phyloP scores from a whole-genome alignment of 2,113 vertebrate species.

The Sialia sialis region DNA sequence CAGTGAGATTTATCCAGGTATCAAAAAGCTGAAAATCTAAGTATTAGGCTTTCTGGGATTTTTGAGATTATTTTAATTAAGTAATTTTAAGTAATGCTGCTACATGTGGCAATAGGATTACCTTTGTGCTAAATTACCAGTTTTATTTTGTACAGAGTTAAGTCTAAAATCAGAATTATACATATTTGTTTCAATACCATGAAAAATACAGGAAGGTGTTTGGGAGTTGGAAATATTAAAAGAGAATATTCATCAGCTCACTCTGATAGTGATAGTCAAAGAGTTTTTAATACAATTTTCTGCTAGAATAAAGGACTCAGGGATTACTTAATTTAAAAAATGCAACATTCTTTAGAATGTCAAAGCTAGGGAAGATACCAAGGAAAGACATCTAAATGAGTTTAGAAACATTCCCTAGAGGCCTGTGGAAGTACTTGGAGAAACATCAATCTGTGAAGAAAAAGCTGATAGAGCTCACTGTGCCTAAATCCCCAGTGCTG shows the following conservation, averaged over 20 bases:
- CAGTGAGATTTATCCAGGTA: background rate
- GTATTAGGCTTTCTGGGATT: background rate
- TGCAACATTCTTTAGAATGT: background rate
- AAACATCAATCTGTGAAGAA: background rate
- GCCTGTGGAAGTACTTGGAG: background rate
- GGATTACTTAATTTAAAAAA: background rate
- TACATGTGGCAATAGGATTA: background rate
- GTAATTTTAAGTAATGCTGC: background rate
- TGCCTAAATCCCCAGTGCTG: background rate
- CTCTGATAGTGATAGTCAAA: background rate
- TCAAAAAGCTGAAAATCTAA: background rate
- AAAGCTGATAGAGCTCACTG: background rate
- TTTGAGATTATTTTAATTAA: background rate
- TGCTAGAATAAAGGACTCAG: background rate
- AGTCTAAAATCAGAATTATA: background rate
- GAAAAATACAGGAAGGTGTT: background rate
- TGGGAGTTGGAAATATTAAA: background rate
- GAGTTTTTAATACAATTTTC: background rate
- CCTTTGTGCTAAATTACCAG: background rate
- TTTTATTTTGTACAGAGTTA: background rate
- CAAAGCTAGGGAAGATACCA: background rate
- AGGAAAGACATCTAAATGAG: background rate
- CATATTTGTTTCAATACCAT: background rate
- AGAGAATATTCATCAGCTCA: background rate
- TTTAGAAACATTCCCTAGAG: background rate